Conservation (phyloP, 2,113 vertebrate genomes). For the Catharus minimus region DNA sequence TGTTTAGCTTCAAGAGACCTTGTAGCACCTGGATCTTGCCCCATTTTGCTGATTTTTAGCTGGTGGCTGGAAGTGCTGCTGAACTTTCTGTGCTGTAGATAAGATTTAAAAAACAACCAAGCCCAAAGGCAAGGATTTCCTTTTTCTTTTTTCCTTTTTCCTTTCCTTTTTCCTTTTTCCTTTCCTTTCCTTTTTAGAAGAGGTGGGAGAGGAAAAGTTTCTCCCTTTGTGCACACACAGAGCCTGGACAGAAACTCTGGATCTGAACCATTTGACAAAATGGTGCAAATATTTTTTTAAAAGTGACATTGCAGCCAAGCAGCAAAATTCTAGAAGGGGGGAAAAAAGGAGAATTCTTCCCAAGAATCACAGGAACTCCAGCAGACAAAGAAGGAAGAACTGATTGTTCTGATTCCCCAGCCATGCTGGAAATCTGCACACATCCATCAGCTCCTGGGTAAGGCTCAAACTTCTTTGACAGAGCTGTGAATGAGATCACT, state of each 20-base stretch:
- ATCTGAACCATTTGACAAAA: background rate
- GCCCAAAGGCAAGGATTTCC: too few species aligned
- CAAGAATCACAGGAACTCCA: background rate
- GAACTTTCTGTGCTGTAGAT: too few species aligned
- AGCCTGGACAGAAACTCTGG: too few species aligned
- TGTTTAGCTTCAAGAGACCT: too few species aligned
- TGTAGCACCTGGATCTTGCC: too few species aligned
- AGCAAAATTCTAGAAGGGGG: background rate
- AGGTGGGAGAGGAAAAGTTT: background rate
- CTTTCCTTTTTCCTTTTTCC: too few species aligned
- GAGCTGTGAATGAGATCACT: slow-evolving; percentile 12
- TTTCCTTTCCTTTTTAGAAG: too few species aligned
- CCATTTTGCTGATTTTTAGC: too few species aligned
- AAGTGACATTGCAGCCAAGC: background rate
- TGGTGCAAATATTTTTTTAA: background rate
- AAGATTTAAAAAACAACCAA: too few species aligned
- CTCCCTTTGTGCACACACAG: background rate
- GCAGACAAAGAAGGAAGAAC: background rate
- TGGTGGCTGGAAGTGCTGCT: too few species aligned
- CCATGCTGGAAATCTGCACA: background rate
- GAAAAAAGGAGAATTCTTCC: background rate
- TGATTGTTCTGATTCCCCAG: background rate
- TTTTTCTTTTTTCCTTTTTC: too few species aligned
- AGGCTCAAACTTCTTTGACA: background rate
- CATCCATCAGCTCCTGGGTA: background rate